phyloP scores from a whole-genome alignment of 37 sponge, comb jelly and placozoan species.

The Oopsacas minuta region DNA sequence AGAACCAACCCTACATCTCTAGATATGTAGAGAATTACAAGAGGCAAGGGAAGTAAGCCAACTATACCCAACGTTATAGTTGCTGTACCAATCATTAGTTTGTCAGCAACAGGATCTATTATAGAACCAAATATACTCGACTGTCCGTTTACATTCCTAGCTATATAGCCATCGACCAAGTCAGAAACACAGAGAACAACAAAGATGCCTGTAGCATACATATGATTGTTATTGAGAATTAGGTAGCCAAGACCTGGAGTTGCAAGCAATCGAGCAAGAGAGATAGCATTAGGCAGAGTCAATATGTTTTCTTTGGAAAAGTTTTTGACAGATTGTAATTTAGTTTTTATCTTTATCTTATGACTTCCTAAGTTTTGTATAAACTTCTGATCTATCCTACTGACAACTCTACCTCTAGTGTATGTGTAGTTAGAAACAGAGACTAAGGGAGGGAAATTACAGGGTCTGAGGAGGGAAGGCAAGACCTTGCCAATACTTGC shows the following conservation, averaged over 20 bases:
- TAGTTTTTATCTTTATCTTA: not conserved
- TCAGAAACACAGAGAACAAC: slow-evolving; percentile 48
- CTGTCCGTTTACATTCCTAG: slow-evolving; percentile 52
- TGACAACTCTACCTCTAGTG: not conserved
- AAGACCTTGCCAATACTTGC: too few species aligned
- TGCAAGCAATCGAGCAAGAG: slow-evolving; percentile 31
- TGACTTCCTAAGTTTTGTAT: not conserved
- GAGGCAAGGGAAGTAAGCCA: slow-evolving; percentile 45
- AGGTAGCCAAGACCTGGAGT: slow-evolving; percentile 59
- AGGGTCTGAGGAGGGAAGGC: too few species aligned
- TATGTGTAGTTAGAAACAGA: not conserved
- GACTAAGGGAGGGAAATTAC: not conserved
- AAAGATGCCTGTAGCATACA: slow-evolving; percentile 39
- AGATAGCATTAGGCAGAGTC: slow-evolving; percentile 68
- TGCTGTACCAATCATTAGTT: slow-evolving; percentile 41
- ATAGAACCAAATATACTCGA: slow-evolving; percentile 50
- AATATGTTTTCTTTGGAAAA: slow-evolving; percentile 64
- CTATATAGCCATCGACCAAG: slow-evolving; percentile 67
- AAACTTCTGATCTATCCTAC: not conserved
- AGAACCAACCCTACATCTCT: slow-evolving; percentile 50
- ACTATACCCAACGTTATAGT: slow-evolving; percentile 38
- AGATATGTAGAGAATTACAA: slow-evolving; percentile 41
- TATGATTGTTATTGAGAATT: slow-evolving; percentile 34
- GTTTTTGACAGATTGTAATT: not conserved
- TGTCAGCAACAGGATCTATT: slow-evolving; percentile 81